phyloP scores from a whole-genome alignment of 2,797 vertebrate genomes.

The Sebastes umbrosus region DNA sequence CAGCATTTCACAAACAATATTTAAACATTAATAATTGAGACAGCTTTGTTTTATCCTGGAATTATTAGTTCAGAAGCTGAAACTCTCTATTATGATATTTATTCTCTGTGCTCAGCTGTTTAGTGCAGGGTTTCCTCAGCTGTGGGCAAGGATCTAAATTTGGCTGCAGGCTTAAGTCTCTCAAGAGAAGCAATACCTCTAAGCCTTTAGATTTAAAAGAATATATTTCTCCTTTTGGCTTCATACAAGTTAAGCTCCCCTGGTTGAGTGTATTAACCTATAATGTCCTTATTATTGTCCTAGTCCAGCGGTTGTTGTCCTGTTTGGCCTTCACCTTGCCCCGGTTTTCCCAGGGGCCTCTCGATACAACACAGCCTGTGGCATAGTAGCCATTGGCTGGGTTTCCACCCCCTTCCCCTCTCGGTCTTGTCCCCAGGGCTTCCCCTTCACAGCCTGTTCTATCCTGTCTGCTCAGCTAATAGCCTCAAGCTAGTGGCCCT shows the following conservation, averaged over 20 bases:
- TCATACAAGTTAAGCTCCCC: conserved; percentile 5
- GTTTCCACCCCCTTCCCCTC: conserved; percentile 24
- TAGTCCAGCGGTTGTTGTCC: conserved; percentile 42
- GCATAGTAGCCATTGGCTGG: conserved; percentile 40
- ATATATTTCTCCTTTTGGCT: conserved; percentile 25
- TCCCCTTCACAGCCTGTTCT: conserved; percentile 37
- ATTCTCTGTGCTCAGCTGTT: conserved; percentile 2
- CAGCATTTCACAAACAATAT: neutral
- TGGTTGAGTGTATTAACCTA: conserved; percentile 48
- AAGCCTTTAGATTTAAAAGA: conserved; percentile 24
- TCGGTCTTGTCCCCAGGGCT: conserved; percentile 44
- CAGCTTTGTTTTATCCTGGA: neutral
- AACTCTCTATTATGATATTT: neutral
- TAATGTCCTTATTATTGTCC: conserved; percentile 41
- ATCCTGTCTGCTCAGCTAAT: conserved; percentile 56
- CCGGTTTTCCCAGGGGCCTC: conserved; percentile 39
- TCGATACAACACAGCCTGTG: conserved; percentile 41
- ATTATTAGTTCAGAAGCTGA: neutral
- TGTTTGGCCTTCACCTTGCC: conserved; percentile 35
- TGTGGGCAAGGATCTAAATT: conserved; percentile 12
- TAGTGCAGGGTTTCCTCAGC: conserved; percentile 11
- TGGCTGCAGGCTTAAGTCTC: conserved; percentile 25
- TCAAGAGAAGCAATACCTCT: conserved; percentile 1
- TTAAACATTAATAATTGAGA: neutral
- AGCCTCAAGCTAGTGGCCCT: conserved; percentile 49